Evolutionary conservation across 2,888 invertebrate species (phyloP).

Genomic region (Tillus elongatus): DNA sequence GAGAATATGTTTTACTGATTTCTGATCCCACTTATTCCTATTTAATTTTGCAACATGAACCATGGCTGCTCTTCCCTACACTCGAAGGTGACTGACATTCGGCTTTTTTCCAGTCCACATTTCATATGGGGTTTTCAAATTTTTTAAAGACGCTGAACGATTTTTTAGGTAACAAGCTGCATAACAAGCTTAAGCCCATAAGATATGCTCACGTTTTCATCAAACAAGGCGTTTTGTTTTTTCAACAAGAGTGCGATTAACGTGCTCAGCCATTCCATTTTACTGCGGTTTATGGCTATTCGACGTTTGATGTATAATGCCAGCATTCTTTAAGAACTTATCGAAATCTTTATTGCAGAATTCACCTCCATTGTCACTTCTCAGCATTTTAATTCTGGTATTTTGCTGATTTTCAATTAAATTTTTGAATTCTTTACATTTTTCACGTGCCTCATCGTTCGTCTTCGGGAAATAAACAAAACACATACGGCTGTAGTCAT

Average conservation of each 20-base stretch:
- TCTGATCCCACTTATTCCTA: too few relatives aligned
- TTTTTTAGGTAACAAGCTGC: constrained; percentile 13
- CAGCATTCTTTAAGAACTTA: constrained; percentile 15
- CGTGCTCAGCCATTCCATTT: constrained; percentile 23
- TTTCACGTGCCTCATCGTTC: constrained; percentile 24
- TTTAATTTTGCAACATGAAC: constrained; percentile 18
- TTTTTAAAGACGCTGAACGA: constrained; percentile 8
- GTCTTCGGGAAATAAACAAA: constrained; percentile 27
- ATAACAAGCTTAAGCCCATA: constrained; percentile 15
- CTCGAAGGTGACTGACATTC: constrained; percentile 19
- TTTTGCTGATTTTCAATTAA: constrained; percentile 26
- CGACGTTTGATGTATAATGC: constrained; percentile 24
- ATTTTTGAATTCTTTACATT: constrained; percentile 24
- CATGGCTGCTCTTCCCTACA: constrained; percentile 15
- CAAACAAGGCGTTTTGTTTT: constrained; percentile 14
- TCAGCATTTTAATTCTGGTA: constrained; percentile 24
- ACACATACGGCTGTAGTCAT: constrained; percentile 27
- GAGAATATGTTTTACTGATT: constrained; percentile 16
- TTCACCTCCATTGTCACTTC: constrained; percentile 22
- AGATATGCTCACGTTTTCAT: constrained; percentile 8
- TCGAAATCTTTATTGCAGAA: constrained; percentile 15
- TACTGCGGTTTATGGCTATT: constrained; percentile 24
- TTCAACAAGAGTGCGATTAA: constrained; percentile 20
- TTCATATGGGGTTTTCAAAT: too few relatives aligned
- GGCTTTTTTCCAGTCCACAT: constrained; percentile 11